Conservation (phyloP, 2,113 vertebrate species). For the Toxotes jaculatrix region DNA sequence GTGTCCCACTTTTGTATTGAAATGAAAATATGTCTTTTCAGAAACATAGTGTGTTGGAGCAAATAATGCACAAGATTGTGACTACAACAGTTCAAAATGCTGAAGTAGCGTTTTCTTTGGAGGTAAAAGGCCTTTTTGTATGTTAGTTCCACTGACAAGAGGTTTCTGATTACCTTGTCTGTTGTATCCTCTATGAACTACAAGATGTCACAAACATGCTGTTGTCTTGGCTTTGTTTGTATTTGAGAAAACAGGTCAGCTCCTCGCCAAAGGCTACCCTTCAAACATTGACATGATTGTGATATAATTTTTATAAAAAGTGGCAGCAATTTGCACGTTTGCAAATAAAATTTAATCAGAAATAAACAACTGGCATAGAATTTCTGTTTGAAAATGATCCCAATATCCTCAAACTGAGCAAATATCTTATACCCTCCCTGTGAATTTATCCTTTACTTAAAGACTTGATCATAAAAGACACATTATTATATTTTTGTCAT, state of each 20-base stretch:
- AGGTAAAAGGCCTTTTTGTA: neutral
- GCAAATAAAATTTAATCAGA: neutral
- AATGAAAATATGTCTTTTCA: neutral
- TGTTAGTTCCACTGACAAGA: neutral
- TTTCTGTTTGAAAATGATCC: neutral
- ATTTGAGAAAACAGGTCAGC: neutral
- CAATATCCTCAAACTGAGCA: neutral
- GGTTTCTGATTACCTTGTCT: neutral
- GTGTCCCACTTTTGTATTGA: neutral
- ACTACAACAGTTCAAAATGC: neutral
- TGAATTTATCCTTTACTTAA: neutral
- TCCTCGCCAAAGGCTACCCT: neutral
- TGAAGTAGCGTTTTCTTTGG: neutral
- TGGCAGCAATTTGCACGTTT: neutral
- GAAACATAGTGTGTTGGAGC: neutral
- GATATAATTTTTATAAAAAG: conserved; percentile 3
- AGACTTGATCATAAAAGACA: neutral
- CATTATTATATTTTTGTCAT: neutral
- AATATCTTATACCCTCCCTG: neutral
- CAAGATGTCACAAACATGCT: neutral
- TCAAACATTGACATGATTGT: neutral
- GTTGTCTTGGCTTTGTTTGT: neutral
- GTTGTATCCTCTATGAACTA: neutral
- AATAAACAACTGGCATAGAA: neutral
- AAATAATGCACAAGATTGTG: neutral